Conservation (phyloP, 2,113 vertebrate genomes). For the Saccopteryx bilineata region DNA sequence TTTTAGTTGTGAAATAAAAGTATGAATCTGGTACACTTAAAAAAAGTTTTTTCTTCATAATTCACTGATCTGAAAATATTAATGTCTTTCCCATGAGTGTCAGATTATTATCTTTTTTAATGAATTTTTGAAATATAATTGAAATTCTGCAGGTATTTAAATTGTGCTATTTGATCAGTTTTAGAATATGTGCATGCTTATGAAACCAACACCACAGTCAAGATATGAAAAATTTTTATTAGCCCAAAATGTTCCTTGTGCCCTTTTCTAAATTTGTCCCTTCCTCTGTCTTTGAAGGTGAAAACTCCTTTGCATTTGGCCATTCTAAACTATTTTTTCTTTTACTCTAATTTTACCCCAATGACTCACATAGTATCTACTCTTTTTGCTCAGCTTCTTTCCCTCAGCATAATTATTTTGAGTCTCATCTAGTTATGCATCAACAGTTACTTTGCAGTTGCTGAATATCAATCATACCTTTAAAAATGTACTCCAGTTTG, state of each 20-base stretch:
- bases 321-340: not conserved
- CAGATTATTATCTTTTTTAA: conserved; percentile 15
- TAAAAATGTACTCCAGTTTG: not conserved
- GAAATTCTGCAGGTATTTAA: not conserved
- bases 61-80: not conserved
- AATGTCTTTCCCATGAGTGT: not conserved
- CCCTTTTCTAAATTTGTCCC: not conserved
- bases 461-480: not conserved
- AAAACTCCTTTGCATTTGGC: not conserved
- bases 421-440: not conserved
- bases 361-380: not conserved
- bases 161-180: not conserved
- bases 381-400: not conserved
- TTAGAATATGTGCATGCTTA: not conserved
- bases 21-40: not conserved
- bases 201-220: not conserved
- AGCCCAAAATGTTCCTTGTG: not conserved
- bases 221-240: not conserved
- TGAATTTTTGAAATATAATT: conserved; percentile 28
- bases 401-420: not conserved
- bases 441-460: not conserved
- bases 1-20: not conserved
- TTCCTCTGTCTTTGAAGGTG: not conserved
- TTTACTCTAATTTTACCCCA: not conserved
- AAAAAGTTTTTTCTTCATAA: not conserved